Conservation (phyloP, 1,140 invertebrate genomes). For the Thaumetopoea pityocampa region DNA sequence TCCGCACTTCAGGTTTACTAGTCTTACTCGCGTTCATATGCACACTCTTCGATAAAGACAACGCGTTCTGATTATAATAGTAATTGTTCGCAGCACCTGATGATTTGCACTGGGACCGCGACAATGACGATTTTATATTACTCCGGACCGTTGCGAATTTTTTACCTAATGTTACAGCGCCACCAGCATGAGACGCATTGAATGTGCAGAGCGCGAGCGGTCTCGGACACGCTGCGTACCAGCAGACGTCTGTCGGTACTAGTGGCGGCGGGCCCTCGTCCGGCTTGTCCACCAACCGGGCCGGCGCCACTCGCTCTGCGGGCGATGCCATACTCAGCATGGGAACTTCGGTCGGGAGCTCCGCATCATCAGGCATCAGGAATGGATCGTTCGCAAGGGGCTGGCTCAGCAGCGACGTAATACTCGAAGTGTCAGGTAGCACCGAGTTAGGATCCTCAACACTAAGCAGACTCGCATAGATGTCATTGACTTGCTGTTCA, state of each 20-base stretch:
- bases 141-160: conserved; percentile 65
- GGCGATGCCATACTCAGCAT: conserved; percentile 30
- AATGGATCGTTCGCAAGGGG: conserved; percentile 40
- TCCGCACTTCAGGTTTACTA: conserved; percentile 65
- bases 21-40: conserved; percentile 62
- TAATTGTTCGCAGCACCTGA: conserved; percentile 40
- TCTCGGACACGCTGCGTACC: conserved; percentile 61
- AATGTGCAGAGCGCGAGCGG: conserved; percentile 71
- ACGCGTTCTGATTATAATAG: conserved; percentile 44
- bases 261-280: conserved; percentile 40
- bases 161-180: conserved; percentile 59
- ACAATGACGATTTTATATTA: conserved; percentile 62
- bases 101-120: conserved; percentile 44
- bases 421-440: conserved; percentile 48
- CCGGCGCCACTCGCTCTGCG: conserved; percentile 19
- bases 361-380: conserved; percentile 47
- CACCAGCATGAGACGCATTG: conserved; percentile 64
- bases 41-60: conserved; percentile 56
- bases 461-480: conserved; percentile 53
- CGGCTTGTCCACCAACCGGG: conserved; percentile 29
- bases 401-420: conserved; percentile 52
- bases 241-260: conserved; percentile 59
- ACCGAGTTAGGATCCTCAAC: conserved; percentile 46
- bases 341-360: conserved; percentile 30
- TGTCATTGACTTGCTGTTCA: conserved; percentile 61